Percentiles rank a stretch among this genome's conserved stretches.
phyloP scores from a whole-genome alignment of 1,140 invertebrate genomes.

The Heliconius eleuchia region DNA sequence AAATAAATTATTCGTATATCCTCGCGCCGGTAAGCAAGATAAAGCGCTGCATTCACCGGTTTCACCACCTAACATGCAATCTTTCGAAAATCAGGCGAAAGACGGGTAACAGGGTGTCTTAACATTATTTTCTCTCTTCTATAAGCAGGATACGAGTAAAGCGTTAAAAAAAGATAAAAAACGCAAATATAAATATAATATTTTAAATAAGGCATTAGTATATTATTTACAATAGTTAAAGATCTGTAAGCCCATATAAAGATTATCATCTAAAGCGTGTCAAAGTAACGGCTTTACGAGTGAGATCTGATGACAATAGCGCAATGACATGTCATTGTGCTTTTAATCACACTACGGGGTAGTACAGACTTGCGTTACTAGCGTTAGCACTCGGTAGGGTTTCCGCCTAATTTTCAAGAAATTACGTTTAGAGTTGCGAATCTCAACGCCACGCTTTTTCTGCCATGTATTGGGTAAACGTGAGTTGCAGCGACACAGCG shows the following conservation, averaged over 20 bases:
- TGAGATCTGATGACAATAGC: slow-evolving; percentile 20
- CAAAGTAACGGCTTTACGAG: slow-evolving; percentile 9
- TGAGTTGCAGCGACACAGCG: too few relatives aligned
- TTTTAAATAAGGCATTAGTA: not conserved
- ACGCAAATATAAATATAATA: not conserved
- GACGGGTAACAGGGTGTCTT: not conserved
- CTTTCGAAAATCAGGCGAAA: not conserved
- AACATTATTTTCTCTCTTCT: not conserved
- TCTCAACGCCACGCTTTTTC: too few relatives aligned
- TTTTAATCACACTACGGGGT: not conserved
- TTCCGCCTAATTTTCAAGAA: too few relatives aligned
- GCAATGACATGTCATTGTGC: slow-evolving; percentile 7
- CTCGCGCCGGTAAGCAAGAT: too few relatives aligned
- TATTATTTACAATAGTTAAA: not conserved
- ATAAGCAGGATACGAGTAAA: not conserved
- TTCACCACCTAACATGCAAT: too few relatives aligned
- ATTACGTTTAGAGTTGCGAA: too few relatives aligned
- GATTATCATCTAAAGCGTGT: slow-evolving; percentile 15
- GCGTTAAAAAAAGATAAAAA: not conserved
- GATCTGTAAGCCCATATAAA: not conserved
- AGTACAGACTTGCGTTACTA: not conserved
- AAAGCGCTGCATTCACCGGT: too few relatives aligned
- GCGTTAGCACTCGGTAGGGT: too few relatives aligned
- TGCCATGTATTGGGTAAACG: too few relatives aligned
- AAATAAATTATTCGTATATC: not conserved